Conservation (phyloP, 2,888 invertebrate species). For the Cheilosia impressa region DNA sequence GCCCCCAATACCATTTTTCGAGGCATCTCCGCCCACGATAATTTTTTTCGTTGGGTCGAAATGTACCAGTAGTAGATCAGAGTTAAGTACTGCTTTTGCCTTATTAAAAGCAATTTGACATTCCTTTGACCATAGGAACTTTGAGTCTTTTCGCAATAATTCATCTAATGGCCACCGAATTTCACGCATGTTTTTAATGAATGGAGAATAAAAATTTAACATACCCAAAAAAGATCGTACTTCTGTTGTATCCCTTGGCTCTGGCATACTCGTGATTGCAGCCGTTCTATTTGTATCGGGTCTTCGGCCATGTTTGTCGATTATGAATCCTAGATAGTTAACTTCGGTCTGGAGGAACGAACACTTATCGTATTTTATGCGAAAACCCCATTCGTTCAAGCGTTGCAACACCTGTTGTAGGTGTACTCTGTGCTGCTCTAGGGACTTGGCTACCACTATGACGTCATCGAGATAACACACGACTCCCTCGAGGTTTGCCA, state of each 20-base stretch:
- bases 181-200: constrained; percentile 38
- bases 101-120: constrained; percentile 19
- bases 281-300: constrained; percentile 19
- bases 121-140: constrained; percentile 30
- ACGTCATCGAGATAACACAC: constrained; percentile 38
- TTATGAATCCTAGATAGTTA: constrained; percentile 25
- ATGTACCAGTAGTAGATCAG: constrained; percentile 27
- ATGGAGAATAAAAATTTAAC: constrained; percentile 34
- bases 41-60: constrained; percentile 39
- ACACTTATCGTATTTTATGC: constrained; percentile 34
- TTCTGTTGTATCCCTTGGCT: constrained; percentile 49
- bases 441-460: constrained; percentile 14
- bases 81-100: constrained; percentile 14
- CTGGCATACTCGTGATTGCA: constrained; percentile 48
- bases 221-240: constrained; percentile 55
- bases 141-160: constrained; percentile 1
- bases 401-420: constrained; percentile 19
- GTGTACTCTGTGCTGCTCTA: constrained; percentile 24
- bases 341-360: constrained; percentile 31
- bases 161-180: constrained; percentile 7
- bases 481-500: constrained; percentile 46
- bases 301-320: constrained; percentile 25
- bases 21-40: constrained; percentile 46
- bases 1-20: constrained; percentile 40
- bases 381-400: constrained; percentile 35